These are phyloP conservation scores for Lerista edwardsae DNA, from an alignment of 2,797 vertebrate species.

Conservation along the genomic window DNA sequence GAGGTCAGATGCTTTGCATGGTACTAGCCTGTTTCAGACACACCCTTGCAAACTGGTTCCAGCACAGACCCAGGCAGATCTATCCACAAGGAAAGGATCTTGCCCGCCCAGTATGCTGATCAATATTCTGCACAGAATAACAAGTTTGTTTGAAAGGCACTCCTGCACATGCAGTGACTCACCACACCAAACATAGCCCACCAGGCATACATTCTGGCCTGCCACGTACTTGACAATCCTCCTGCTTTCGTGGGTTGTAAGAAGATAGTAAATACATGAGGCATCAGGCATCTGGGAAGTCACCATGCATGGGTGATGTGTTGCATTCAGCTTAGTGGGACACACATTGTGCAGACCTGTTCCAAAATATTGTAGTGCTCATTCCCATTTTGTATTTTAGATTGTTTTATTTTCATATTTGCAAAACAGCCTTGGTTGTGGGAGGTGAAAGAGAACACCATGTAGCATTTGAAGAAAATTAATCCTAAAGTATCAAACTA, in stretches of 20 bases:
- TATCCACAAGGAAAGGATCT: not conserved
- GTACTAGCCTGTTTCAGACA: constrained; percentile 34
- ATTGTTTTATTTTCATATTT: not conserved
- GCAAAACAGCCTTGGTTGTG: not conserved
- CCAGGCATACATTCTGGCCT: not conserved
- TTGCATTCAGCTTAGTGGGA: not conserved
- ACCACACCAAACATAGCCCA: not conserved
- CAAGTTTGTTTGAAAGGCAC: not conserved
- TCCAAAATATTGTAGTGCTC: not conserved
- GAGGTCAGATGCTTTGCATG: constrained; percentile 37
- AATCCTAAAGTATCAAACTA: not conserved
- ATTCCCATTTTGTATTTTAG: not conserved
- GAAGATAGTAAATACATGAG: not conserved
- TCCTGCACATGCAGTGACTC: too few relatives aligned
- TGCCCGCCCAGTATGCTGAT: not conserved
- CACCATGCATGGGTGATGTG: not conserved
- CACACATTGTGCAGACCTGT: not conserved
- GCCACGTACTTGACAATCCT: not conserved
- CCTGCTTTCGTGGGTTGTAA: not conserved
- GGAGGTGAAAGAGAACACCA: too few relatives aligned
- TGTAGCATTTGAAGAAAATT: too few relatives aligned
- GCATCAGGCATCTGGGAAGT: not conserved
- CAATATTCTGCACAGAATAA: not conserved
- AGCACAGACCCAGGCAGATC: not conserved
- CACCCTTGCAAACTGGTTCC: constrained; percentile 25